Base-by-base conservation (phyloP, 1,140 invertebrate genomes). In the Augochlora pura region DNA sequence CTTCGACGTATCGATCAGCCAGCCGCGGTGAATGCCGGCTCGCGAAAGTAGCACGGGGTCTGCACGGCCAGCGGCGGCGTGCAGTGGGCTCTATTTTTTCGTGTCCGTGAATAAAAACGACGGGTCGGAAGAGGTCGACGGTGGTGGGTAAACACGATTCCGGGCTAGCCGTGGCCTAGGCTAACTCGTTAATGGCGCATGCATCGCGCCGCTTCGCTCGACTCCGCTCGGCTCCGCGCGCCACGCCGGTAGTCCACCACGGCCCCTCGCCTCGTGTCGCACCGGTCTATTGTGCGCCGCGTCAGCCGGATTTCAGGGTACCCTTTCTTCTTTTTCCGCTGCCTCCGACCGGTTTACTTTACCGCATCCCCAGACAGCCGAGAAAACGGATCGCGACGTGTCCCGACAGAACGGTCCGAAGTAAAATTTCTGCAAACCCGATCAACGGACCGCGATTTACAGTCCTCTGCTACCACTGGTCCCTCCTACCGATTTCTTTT, bases 1-100 rank as follows among this genome's bases (percentile, higher is more conserved):
- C 83, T 84, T 71, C 66, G 71, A 83, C 69, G 38, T 84, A 84
- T 84, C 83, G 83, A 84, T 84, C 72, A 84, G 77, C 10, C 27
- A 23, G 25, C 46, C 42, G 42, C 42, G 42, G 42, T 32, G 77
- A 54, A 64, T 75, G 60, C 25, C 81, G 57, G 57, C 57, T 21
- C 81, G 57, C 57, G 81, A 80, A 84, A 84, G 83, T 84, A 66
- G 83, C 77, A 83, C 83, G 52, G 62, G 49, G 49, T 62, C 62
- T 18, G 14, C 67, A 59, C 12, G 46, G n/a, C 18, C 25, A 25
- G n/a, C 4, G 32, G 32, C 38, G 32, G 65, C 54, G 65, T 14
- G n/a, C 49, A n/a, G 39, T 38, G 39, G 4, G n/a, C 60, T 80
- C 68, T 66, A 63, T 76, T 76, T 84, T 60, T 54, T 80, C 65